Evolutionary conservation across 2,113 vertebrate genomes (phyloP).

Genomic region (Hyla sarda): DNA sequence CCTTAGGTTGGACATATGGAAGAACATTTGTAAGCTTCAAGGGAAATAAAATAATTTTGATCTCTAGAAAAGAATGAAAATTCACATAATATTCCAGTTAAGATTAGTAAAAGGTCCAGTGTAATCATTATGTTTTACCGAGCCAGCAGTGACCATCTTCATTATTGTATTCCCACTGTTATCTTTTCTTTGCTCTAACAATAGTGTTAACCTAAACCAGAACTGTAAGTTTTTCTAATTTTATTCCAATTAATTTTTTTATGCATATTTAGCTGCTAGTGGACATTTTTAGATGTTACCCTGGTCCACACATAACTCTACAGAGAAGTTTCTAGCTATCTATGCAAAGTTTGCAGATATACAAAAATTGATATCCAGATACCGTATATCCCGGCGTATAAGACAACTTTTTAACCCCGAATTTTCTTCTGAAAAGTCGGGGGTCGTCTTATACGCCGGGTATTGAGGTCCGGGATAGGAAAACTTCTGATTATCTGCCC

Average conservation of each 20-base stretch:
- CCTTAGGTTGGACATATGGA: constrained; percentile 42
- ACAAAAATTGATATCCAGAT: too few species aligned
- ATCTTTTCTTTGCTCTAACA: constrained; percentile 2
- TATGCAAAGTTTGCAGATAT: too few species aligned
- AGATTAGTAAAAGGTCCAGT: constrained; percentile 26
- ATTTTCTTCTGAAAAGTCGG: too few species aligned
- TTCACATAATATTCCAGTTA: constrained; percentile 24
- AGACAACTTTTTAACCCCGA: too few species aligned
- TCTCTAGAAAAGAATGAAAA: constrained; percentile 2
- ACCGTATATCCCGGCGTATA: too few species aligned
- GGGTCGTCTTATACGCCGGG: too few species aligned
- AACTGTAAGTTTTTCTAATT: not conserved
- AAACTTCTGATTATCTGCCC: too few species aligned
- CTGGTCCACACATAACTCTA: too few species aligned
- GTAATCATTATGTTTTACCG: constrained; percentile 1
- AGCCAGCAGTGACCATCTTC: constrained; percentile 13
- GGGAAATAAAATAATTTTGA: constrained; percentile 38
- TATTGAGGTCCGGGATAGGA: too few species aligned
- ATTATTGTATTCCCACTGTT: constrained; percentile 1
- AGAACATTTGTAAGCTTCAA: constrained; percentile 29
- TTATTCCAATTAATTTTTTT: not conserved
- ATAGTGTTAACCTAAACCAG: not conserved
- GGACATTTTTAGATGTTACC: too few species aligned
- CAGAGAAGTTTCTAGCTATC: too few species aligned
- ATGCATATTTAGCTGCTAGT: too few species aligned